These are phyloP conservation scores for Stomatorhinus walkeri DNA, from an alignment of 2,797 vertebrate species.

Conservation along the genomic window DNA sequence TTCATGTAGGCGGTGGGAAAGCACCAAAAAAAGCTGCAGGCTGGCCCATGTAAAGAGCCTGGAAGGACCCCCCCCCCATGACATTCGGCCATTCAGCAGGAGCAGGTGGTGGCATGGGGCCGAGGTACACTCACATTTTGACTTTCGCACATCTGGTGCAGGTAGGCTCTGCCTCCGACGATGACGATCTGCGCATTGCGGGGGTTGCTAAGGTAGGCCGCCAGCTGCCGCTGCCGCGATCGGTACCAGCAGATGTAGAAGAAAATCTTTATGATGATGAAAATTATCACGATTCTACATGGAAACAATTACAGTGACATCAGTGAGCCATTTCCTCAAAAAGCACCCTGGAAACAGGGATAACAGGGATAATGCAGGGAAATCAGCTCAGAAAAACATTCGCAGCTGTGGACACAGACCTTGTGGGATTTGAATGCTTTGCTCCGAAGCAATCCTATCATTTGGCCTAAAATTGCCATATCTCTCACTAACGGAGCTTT, in stretches of 20 bases:
- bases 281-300: slow-evolving; percentile 74
- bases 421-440: not conserved
- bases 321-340: not conserved
- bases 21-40: not conserved
- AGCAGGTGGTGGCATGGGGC: not conserved
- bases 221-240: slow-evolving; percentile 72
- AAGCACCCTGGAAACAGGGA: not conserved
- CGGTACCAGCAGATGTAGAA: slow-evolving; percentile 82
- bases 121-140: slow-evolving; percentile 63
- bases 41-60: not conserved
- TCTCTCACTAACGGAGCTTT: not conserved
- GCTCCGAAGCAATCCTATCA: not conserved
- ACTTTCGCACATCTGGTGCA: slow-evolving; percentile 74
- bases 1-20: not conserved
- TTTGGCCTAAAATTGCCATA: not conserved
- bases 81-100: not conserved
- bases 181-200: slow-evolving; percentile 78
- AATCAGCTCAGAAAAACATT: not conserved
- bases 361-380: not conserved
- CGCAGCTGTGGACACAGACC: not conserved
- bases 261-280: slow-evolving; percentile 78
- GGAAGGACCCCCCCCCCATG: not conserved
- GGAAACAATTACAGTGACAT: not conserved
- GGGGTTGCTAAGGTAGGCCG: slow-evolving; percentile 74
- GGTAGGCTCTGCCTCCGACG: slow-evolving; percentile 72